These are phyloP conservation scores for Parauchenoglanis ngamensis DNA, from an alignment of 2,797 vertebrate species.

Conservation along the genomic window DNA sequence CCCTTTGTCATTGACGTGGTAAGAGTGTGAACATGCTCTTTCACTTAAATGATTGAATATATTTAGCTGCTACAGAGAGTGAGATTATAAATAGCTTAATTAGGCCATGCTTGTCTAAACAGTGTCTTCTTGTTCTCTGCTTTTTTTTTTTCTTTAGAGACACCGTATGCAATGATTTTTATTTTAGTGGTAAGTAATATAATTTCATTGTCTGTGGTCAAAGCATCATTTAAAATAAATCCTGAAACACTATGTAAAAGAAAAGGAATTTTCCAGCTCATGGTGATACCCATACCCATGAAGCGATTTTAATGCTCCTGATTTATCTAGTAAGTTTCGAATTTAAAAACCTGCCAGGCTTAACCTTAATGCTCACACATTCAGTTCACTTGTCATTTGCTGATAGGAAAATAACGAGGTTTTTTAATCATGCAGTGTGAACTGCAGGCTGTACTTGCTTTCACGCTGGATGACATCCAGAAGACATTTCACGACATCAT, in stretches of 20 bases:
- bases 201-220: background rate
- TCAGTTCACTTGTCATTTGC: background rate
- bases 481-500: background rate
- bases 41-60: slow-evolving; percentile 68
- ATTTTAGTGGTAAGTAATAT: background rate
- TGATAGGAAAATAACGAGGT: background rate
- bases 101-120: slow-evolving; percentile 60
- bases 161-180: background rate
- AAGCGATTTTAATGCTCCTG: background rate
- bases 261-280: background rate
- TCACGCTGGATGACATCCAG: slow-evolving; percentile 23
- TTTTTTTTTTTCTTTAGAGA: background rate
- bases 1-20: slow-evolving; percentile 51
- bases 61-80: slow-evolving; percentile 64
- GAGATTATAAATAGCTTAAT: slow-evolving; percentile 70
- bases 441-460: background rate
- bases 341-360: background rate
- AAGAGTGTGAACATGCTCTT: slow-evolving; percentile 52
- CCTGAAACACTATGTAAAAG: background rate
- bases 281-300: background rate
- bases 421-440: slow-evolving; percentile 27
- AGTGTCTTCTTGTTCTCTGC: slow-evolving; percentile 47
- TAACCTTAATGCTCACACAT: background rate
- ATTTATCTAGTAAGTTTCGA: background rate
- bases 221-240: background rate